A percentile compares a stretch with the other conserved stretches of the same genome.
Evolutionary conservation across 2,113 vertebrate species (phyloP).

Genomic region (Actenoides hombroni): DNA sequence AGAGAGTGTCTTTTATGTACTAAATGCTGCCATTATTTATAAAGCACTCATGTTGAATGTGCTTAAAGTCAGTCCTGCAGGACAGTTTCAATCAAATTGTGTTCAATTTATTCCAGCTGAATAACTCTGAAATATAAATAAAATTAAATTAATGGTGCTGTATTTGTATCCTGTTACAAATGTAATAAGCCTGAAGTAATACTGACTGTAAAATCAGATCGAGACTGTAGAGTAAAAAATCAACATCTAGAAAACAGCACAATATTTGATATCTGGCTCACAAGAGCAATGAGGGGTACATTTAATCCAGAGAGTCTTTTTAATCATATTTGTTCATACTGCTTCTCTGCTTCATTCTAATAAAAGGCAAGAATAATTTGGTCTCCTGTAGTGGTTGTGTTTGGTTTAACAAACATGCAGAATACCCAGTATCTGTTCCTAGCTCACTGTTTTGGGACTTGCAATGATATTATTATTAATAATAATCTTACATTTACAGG

Average conservation of each 20-base stretch:
- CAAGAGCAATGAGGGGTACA: not conserved
- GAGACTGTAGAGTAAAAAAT: constrained; percentile 6
- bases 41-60: constrained; percentile 49
- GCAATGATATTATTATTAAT: constrained; percentile 1
- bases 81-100: constrained; percentile 73
- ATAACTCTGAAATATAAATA: constrained; percentile 78
- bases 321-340: not conserved
- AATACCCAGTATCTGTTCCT: not conserved
- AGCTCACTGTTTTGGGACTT: not conserved
- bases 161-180: constrained; percentile 69
- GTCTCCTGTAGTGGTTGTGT: not conserved
- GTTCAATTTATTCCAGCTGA: constrained; percentile 70
- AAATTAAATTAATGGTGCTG: constrained; percentile 74
- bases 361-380: not conserved
- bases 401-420: constrained; percentile 13
- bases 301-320: constrained; percentile 18
- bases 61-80: constrained; percentile 68
- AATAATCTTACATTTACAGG: constrained; percentile 10
- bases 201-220: constrained; percentile 28
- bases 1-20: constrained; percentile 37
- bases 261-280: constrained; percentile 7
- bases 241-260: not conserved
- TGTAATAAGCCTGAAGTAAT: constrained; percentile 57
- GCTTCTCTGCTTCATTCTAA: constrained; percentile 8
- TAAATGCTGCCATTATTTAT: constrained; percentile 58